Percentiles rank a stretch among this genome's conserved stretches.
These are phyloP conservation scores for Cosmia trapezina DNA, from an alignment of 2,888 invertebrate species.

Conservation along the genomic window DNA sequence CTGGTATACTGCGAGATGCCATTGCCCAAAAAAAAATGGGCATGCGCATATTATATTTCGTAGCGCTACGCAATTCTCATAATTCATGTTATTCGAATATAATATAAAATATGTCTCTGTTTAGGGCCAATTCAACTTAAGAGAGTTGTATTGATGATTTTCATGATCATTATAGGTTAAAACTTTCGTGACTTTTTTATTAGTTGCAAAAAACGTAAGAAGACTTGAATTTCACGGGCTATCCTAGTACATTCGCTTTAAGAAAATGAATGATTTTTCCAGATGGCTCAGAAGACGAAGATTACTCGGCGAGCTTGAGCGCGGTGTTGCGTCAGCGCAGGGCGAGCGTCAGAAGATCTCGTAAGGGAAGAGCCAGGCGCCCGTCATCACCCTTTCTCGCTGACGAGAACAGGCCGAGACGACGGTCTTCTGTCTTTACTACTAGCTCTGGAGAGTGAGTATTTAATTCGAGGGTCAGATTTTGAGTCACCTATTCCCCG, in stretches of 20 bases:
- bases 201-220: background rate
- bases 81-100: background rate
- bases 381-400: constrained; percentile 90
- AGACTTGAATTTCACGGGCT: too few species aligned
- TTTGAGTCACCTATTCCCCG: background rate
- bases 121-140: background rate
- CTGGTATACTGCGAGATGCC: too few species aligned
- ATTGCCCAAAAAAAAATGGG: too few species aligned
- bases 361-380: constrained; percentile 92
- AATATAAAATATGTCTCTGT: background rate
- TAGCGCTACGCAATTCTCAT: too few species aligned
- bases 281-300: constrained; percentile 94
- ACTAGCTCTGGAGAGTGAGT: constrained; percentile 96
- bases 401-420: constrained; percentile 81
- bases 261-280: constrained; percentile 14
- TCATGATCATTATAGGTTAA: background rate
- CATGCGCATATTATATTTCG: too few species aligned
- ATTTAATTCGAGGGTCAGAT: background rate
- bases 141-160: background rate
- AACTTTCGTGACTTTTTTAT: background rate
- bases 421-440: constrained; percentile 92
- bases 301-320: constrained; percentile 96
- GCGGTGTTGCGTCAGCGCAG: constrained; percentile 94
- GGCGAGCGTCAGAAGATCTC: constrained; percentile 93
- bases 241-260: background rate